Evolutionary conservation across 2,113 vertebrate species (phyloP), one percentile per base, ranked within the genome.

Genomic region (Alethe diademata): DNA sequence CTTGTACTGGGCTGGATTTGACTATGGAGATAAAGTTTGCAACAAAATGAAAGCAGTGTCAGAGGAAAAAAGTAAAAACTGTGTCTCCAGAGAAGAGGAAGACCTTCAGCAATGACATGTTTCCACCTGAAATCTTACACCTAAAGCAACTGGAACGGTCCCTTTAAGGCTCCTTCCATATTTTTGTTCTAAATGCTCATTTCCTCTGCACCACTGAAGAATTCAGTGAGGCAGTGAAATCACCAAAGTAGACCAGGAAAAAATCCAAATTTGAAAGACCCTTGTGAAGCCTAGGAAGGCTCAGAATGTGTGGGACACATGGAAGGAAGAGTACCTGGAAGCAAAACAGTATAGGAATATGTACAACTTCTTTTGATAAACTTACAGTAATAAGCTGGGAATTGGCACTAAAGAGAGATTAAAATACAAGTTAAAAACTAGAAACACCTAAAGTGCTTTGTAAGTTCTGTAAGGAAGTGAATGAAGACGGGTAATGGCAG

Each of bases 21-120:
- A 97, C 95, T 93, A 97, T 74, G 54, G 48, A 92, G 82, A 83
- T 35, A 51, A 94, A 93, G 67, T 79, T 90, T 90, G 88, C 33
- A 79, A 92, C 69, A 64, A 88, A 96, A 87, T 54, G 60, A 95
- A 90, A 70, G 50, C 36, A 42, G 60, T 33, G 76, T 73, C 64
- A 76, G n/a, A 60, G 60, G 33, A 14, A 43, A 78, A 66, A 88
- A 51, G 18, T 0, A 78, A 69, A 88, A 51, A 29, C 0, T 43
- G 38, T 58, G 92, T 84, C 51, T 90, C 71, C 60, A 86, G 88
- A 95, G 90, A 90, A 83, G 75, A 92, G 38, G 62, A 90, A 92
- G 87, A 91, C 84, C 61, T 40, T 86, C 74, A 86, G 78, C 53
- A 93, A 91, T 72, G 19, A 69, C 78, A 45, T 4, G 31, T 84